Evolutionary conservation across 2,797 vertebrate species (phyloP).

Genomic region (Sibirionetta formosa): DNA sequence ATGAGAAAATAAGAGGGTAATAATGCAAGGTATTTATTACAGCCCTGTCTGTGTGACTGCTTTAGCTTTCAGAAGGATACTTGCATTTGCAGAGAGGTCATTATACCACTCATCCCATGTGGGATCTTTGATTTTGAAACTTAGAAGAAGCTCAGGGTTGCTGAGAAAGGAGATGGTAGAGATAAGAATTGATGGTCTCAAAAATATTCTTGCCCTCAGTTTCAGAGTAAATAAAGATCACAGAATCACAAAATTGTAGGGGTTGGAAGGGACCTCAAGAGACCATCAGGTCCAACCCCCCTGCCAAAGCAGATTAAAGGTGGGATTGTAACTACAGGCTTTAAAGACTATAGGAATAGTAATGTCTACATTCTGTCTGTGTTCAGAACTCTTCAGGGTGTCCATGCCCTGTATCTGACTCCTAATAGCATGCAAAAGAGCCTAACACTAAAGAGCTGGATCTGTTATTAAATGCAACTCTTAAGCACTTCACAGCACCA

Average conservation of each 20-base stretch:
- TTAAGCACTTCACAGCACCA: not conserved
- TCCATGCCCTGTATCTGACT: accelerated
- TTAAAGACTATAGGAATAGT: not conserved
- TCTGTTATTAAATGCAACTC: not conserved
- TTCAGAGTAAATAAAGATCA: not conserved
- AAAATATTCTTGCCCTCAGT: not conserved
- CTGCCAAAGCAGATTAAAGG: no score
- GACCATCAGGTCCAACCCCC: no score
- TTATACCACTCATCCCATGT: not conserved
- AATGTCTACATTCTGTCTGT: not conserved
- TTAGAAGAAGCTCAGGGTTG: not conserved
- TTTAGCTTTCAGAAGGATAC: not conserved
- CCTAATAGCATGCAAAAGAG: not conserved
- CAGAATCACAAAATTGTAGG: no score
- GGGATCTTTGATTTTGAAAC: not conserved
- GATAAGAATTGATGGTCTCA: not conserved
- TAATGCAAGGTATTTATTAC: not conserved
- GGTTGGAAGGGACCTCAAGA: no score
- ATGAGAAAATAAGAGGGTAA: not conserved
- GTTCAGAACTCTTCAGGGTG: not conserved
- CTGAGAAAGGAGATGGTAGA: not conserved
- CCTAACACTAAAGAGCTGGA: not conserved
- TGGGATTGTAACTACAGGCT: not conserved
- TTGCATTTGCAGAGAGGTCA: not conserved
- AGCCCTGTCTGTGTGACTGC: not conserved